Evolutionary conservation across 2,888 invertebrate species (phyloP).

Genomic region (Oscheius sp.): DNA sequence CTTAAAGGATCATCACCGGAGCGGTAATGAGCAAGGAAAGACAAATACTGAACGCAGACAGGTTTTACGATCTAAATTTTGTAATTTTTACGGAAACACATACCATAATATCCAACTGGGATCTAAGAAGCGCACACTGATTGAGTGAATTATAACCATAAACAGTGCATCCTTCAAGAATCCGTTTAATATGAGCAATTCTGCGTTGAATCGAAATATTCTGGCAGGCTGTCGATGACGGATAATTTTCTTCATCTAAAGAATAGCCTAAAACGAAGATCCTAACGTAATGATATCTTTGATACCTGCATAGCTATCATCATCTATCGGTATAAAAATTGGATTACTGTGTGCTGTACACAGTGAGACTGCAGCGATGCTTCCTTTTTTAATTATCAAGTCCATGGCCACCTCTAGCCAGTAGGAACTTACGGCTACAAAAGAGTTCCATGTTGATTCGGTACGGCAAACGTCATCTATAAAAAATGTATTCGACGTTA

Average conservation of each 20-base stretch:
- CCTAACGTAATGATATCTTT: neutral
- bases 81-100: neutral
- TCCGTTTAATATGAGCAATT: neutral
- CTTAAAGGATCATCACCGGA: conserved; percentile 32
- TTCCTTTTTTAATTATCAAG: neutral
- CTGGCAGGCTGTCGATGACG: conserved; percentile 22
- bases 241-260: conserved; percentile 19
- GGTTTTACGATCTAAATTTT: conserved; percentile 3
- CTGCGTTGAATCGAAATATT: neutral
- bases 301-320: conserved; percentile 21
- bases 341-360: neutral
- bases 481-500: neutral
- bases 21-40: conserved; percentile 39
- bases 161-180: neutral
- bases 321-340: conserved; percentile 17
- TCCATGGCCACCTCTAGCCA: conserved; percentile 19
- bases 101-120: neutral
- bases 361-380: neutral
- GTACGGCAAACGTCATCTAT: conserved; percentile 25
- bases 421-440: neutral
- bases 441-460: conserved; percentile 14
- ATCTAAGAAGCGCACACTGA: neutral
- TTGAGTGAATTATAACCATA: neutral
- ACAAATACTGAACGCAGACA: conserved; percentile 36
- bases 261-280: conserved; percentile 7